A percentile compares a stretch with the other conserved stretches of the same genome.
Conservation (phyloP, 2,113 vertebrate species). For the Sorex fumeus region DNA sequence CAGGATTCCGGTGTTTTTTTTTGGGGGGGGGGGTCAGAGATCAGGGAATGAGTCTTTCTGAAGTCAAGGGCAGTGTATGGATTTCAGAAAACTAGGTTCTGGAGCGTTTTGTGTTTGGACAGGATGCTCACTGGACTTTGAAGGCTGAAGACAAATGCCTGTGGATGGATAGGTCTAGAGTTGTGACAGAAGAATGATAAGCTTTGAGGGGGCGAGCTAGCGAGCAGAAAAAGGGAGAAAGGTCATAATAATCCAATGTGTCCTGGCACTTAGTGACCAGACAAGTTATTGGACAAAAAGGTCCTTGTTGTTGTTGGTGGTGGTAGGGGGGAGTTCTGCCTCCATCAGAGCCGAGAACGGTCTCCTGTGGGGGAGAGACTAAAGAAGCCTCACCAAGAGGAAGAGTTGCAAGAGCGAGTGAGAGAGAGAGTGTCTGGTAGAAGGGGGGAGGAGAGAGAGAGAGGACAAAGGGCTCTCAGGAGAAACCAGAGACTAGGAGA, state of each 20-base stretch:
- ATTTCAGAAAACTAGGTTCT: slow-evolving; percentile 20
- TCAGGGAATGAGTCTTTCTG: neutral
- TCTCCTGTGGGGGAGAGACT: neutral
- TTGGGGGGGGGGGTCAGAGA: too few relatives aligned
- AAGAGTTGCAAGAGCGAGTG: neutral
- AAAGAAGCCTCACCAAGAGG: slow-evolving; percentile 42
- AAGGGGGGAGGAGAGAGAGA: neutral
- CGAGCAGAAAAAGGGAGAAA: slow-evolving; percentile 61
- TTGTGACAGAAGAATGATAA: slow-evolving; percentile 52
- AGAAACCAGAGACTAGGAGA: slow-evolving; percentile 43
- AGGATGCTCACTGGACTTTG: slow-evolving; percentile 17
- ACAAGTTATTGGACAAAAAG: slow-evolving; percentile 1
- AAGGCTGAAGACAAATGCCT: slow-evolving; percentile 58
- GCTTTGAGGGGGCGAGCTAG: slow-evolving; percentile 39
- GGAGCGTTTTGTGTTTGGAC: neutral
- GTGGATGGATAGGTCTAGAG: slow-evolving; percentile 13
- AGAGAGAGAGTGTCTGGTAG: too few relatives aligned
- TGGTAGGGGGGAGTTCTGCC: neutral
- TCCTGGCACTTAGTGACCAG: slow-evolving; percentile 21
- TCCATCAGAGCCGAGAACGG: slow-evolving; percentile 19
- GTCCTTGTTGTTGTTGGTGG: neutral
- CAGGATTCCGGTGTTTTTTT: neutral
- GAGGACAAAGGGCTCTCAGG: slow-evolving; percentile 17
- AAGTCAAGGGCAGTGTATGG: neutral
- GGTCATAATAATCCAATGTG: slow-evolving; percentile 48